phyloP scores from a whole-genome alignment of 2,797 vertebrate species.

The Masticophis lateralis region DNA sequence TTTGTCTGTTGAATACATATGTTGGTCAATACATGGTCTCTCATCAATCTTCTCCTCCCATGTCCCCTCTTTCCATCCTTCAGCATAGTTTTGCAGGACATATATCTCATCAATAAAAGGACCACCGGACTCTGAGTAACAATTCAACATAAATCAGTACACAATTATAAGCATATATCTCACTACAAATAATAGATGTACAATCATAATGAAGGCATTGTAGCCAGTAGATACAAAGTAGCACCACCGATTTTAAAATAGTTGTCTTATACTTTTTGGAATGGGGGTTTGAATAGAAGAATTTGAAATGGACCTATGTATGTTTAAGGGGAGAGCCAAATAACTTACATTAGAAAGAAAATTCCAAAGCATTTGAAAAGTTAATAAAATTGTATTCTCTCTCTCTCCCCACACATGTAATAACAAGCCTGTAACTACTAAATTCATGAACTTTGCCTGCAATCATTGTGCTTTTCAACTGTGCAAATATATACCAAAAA shows the following conservation, averaged over 20 bases:
- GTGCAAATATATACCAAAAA: neutral
- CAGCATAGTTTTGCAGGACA: slow-evolving; percentile 88
- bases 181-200: neutral
- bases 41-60: slow-evolving; percentile 97
- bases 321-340: neutral
- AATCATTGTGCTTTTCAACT: neutral
- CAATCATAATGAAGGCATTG: neutral
- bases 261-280: neutral
- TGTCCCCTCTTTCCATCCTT: slow-evolving; percentile 93
- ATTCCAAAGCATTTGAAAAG: neutral
- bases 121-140: slow-evolving; percentile 86
- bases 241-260: neutral
- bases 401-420: neutral
- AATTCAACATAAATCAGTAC: slow-evolving; percentile 5
- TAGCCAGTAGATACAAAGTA: neutral
- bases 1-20: slow-evolving; percentile 87
- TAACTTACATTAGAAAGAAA: neutral
- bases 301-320: neutral
- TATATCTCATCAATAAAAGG: slow-evolving; percentile 93
- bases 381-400: neutral
- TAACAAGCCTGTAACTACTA: neutral
- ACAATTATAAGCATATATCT: neutral
- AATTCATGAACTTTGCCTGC: neutral
- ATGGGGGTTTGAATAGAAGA: neutral
- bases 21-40: slow-evolving; percentile 86